These are phyloP conservation scores for Urophycis tenuis DNA, from an alignment of 2,797 vertebrate genomes.

Conservation along the genomic window DNA sequence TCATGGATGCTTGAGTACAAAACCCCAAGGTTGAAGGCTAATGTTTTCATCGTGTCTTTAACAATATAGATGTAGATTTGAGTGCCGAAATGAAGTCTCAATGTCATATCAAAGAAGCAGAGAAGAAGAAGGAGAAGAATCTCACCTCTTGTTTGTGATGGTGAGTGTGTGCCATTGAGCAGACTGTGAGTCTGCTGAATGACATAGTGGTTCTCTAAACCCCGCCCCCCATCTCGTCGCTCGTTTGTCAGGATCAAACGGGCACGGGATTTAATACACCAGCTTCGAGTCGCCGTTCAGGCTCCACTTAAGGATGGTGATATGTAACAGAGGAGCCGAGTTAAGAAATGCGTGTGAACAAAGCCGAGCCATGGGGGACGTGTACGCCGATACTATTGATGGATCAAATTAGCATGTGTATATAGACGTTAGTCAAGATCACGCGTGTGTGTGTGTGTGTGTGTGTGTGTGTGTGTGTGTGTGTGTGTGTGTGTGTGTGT, in stretches of 20 bases:
- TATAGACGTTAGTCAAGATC: not conserved
- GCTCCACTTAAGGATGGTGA: slow-evolving; percentile 3
- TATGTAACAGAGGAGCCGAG: slow-evolving; percentile 27
- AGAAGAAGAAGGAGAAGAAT: slow-evolving; percentile 8
- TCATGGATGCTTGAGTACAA: no score
- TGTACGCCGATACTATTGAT: not conserved
- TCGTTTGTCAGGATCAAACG: slow-evolving; percentile 19
- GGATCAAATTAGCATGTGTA: not conserved
- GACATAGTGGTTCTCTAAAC: not conserved
- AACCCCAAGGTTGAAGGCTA: no score
- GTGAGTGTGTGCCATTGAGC: no score
- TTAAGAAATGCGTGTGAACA: slow-evolving; percentile 21
- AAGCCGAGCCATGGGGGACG: slow-evolving; percentile 18
- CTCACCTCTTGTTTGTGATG: not conserved
- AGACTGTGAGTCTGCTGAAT: not conserved
- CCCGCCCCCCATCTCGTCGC: not conserved
- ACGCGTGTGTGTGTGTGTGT: no score
- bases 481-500: no score
- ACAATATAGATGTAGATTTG: no score
- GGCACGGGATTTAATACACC: slow-evolving; percentile 18
- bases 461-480: no score
- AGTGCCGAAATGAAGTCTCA: no score
- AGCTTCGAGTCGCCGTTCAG: slow-evolving; percentile 7
- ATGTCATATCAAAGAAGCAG: no score
- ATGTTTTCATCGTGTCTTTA: no score